Conservation (phyloP, 2,888 invertebrate species). For the Esperia sulphurella region DNA sequence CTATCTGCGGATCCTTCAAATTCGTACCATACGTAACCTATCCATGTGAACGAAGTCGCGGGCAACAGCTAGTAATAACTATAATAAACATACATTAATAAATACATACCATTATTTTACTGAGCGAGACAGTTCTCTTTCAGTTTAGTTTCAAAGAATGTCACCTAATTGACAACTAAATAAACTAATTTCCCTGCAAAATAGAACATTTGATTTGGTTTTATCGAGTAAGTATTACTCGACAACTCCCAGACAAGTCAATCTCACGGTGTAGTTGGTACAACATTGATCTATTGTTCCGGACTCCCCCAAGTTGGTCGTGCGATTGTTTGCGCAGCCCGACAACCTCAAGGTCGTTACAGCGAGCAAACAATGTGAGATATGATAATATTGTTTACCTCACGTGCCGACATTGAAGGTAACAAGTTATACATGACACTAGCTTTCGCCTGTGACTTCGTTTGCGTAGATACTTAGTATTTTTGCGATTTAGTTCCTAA, state of each 20-base stretch:
- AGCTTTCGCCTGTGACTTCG: background rate
- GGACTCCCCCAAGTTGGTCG: background rate
- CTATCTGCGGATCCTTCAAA: no score
- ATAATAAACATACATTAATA: no score
- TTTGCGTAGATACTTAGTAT: no score
- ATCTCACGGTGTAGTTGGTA: background rate
- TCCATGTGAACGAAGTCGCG: no score
- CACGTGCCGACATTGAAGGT: background rate
- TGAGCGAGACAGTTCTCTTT: no score
- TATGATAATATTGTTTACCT: constrained; percentile 1
- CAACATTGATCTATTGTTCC: background rate
- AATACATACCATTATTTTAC: no score
- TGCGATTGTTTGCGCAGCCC: background rate
- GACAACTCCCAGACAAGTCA: background rate
- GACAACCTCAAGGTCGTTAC: background rate
- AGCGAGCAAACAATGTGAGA: constrained; percentile 1
- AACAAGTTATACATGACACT: background rate
- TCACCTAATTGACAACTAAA: no score
- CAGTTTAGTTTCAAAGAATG: no score
- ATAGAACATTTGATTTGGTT: no score
- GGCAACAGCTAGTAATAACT: no score
- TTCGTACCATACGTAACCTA: no score
- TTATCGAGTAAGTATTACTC: background rate
- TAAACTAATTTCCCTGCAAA: background rate
- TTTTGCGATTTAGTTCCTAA: no score